Evolutionary conservation across 2,797 vertebrate genomes (phyloP).

Genomic region (Euphonia xanthogaster): DNA sequence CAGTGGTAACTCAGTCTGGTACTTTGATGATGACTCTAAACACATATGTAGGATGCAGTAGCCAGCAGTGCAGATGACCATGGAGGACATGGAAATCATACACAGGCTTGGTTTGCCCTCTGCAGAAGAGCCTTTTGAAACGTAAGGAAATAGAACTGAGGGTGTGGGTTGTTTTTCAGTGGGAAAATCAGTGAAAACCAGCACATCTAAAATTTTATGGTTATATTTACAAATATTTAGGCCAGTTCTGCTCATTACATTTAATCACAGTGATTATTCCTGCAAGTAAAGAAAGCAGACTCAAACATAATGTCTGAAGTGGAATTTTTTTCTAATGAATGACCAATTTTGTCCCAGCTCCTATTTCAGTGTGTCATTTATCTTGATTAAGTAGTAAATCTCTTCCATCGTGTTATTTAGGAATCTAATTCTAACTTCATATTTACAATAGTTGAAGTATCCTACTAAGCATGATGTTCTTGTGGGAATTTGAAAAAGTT

Average conservation of each 20-base stretch:
- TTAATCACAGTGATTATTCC: slow-evolving; percentile 12
- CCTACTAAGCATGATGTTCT: slow-evolving; percentile 54
- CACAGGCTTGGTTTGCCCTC: neutral
- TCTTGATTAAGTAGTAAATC: slow-evolving; percentile 49
- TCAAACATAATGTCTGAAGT: slow-evolving; percentile 36
- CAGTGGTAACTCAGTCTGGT: neutral
- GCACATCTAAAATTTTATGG: neutral
- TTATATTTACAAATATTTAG: slow-evolving; percentile 19
- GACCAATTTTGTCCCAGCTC: slow-evolving; percentile 14
- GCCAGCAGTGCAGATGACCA: neutral
- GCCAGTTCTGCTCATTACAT: slow-evolving; percentile 6
- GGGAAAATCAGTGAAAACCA: slow-evolving; percentile 8
- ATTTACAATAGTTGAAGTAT: slow-evolving; percentile 43
- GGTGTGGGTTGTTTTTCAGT: neutral
- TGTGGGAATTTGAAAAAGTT: slow-evolving; percentile 53
- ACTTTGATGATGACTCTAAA: neutral
- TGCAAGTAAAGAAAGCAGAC: slow-evolving; percentile 27
- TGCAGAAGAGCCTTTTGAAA: neutral
- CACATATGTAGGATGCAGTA: neutral
- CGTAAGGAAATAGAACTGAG: neutral
- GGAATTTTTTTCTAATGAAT: slow-evolving; percentile 27
- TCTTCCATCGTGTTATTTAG: slow-evolving; percentile 36
- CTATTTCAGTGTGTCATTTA: slow-evolving; percentile 56
- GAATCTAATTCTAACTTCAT: slow-evolving; percentile 40
- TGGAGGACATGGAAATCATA: neutral